Evolutionary conservation across 2,113 vertebrate genomes (phyloP).

Genomic region (Orycteropus afer): DNA sequence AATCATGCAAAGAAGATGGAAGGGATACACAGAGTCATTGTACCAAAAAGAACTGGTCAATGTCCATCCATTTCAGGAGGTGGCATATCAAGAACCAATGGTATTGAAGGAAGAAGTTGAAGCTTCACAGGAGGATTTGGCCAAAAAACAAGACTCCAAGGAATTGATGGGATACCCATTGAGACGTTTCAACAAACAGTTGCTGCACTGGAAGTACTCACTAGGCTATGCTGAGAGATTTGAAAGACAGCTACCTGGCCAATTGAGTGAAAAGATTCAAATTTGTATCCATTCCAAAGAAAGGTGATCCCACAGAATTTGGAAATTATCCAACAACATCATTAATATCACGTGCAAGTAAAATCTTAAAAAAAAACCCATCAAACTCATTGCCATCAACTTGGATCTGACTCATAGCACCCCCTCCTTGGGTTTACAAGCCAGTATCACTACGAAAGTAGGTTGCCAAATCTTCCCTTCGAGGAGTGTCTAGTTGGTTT

Average conservation of each 20-base stretch:
- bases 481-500: no score
- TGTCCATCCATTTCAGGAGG: background rate
- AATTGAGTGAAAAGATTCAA: background rate
- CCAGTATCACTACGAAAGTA: no score
- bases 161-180: background rate
- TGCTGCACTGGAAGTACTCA: background rate
- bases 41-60: no score
- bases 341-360: background rate
- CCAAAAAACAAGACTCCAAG: background rate
- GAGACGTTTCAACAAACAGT: background rate
- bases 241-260: no score
- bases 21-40: no score
- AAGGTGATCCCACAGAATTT: background rate
- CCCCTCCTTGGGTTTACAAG: no score
- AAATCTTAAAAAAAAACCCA: no score
- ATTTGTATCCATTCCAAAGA: background rate
- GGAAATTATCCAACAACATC: background rate
- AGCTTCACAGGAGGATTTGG: background rate
- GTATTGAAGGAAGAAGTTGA: background rate
- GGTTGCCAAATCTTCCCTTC: no score
- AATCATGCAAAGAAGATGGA: no score
- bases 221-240: background rate
- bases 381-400: no score
- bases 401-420: no score
- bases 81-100: background rate